Conservation (phyloP, 2,113 vertebrate species). For the Struthidea cinerea region DNA sequence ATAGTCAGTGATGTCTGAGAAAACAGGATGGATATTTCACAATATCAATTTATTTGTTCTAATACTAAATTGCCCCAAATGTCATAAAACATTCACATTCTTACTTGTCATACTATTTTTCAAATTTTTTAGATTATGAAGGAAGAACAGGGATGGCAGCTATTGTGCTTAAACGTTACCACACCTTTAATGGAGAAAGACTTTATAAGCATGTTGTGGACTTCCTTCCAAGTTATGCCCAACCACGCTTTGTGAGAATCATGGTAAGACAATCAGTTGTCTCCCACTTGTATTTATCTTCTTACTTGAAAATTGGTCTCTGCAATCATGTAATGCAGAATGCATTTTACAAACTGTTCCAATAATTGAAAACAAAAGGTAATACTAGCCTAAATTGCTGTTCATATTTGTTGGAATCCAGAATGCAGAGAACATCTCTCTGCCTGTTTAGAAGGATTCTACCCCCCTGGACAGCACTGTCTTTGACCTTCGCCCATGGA, state of each 20-base stretch:
- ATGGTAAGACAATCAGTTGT: not conserved
- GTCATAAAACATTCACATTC: not conserved
- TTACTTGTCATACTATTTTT: not conserved
- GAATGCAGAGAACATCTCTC: too few relatives aligned
- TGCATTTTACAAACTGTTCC: not conserved
- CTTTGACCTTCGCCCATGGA: too few relatives aligned
- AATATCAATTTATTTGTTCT: not conserved
- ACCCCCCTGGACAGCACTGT: too few relatives aligned
- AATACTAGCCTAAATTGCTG: not conserved
- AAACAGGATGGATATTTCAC: not conserved
- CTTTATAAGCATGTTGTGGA: conserved; percentile 68
- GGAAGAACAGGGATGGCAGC: conserved; percentile 76
- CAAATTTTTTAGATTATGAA: conserved; percentile 70
- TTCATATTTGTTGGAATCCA: too few relatives aligned
- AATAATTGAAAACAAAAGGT: not conserved
- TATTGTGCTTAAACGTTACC: conserved; percentile 54
- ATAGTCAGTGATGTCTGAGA: not conserved
- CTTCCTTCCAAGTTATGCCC: conserved; percentile 71
- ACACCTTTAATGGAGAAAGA: conserved; percentile 63
- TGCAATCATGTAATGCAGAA: not conserved
- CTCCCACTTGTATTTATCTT: not conserved
- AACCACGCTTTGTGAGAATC: not conserved
- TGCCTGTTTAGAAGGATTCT: too few relatives aligned
- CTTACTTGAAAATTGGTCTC: not conserved
- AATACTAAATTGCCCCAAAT: not conserved